phyloP scores from a whole-genome alignment of 37 sponge, comb jelly and placozoan genomes.

The Theonella swinhoei region DNA sequence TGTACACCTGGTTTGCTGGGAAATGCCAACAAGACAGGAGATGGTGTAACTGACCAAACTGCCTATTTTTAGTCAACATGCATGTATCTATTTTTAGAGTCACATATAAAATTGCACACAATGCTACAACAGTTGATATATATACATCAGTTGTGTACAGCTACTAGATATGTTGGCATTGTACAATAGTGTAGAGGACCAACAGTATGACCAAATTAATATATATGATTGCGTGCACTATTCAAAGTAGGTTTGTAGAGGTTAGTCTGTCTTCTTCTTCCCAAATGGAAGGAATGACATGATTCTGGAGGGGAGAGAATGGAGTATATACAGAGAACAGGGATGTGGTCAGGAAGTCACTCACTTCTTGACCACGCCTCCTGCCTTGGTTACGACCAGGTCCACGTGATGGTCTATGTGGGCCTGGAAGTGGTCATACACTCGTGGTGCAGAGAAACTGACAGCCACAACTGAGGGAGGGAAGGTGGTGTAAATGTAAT shows the following conservation, averaged over 20 bases:
- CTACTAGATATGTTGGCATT: too few species aligned
- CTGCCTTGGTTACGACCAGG: neutral
- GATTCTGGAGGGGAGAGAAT: neutral
- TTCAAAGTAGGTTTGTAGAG: too few species aligned
- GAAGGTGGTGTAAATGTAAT: neutral
- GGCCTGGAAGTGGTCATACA: conserved; percentile 31
- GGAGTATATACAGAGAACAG: neutral
- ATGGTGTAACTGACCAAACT: conserved; percentile 55
- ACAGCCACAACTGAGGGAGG: conserved; percentile 7
- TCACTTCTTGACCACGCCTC: neutral
- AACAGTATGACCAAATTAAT: too few species aligned
- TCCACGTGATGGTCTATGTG: neutral
- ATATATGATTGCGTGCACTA: too few species aligned
- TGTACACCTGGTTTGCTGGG: conserved; percentile 58
- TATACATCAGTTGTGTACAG: too few species aligned
- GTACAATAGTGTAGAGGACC: too few species aligned
- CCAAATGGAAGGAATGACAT: neutral
- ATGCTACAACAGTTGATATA: too few species aligned
- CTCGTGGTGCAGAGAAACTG: conserved; percentile 16
- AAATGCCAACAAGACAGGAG: conserved; percentile 46
- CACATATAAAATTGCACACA: too few species aligned
- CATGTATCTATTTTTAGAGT: too few species aligned
- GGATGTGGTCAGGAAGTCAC: neutral
- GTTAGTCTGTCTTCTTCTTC: neutral
- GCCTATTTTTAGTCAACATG: neutral